phyloP scores from a whole-genome alignment of 2,888 invertebrate genomes.

The Nephrotoma guestfalica region DNA sequence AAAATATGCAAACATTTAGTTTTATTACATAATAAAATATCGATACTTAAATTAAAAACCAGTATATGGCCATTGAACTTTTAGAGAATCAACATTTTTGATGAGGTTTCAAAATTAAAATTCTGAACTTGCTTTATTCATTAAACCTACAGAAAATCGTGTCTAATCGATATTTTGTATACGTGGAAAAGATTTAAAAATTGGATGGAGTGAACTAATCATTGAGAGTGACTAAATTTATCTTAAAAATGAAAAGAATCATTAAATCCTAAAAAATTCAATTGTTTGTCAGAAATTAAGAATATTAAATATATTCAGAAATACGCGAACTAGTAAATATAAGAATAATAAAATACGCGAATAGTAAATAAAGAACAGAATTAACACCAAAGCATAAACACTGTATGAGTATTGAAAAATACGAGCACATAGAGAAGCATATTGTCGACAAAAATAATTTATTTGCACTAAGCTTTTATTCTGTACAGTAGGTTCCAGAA shows the following conservation, averaged over 20 bases:
- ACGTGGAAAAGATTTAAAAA: neutral
- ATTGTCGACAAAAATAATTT: neutral
- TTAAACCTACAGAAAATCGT: neutral
- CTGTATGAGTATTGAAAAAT: neutral
- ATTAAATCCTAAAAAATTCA: neutral
- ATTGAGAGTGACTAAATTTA: neutral
- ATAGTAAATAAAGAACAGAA: neutral
- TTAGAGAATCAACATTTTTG: neutral
- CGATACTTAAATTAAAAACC: neutral
- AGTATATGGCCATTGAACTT: neutral
- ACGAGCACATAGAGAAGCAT: neutral
- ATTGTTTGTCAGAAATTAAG: neutral
- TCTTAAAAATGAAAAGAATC: neutral
- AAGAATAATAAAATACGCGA: neutral
- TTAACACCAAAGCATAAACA: neutral
- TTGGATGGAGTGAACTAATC: neutral
- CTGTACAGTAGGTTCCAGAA: neutral
- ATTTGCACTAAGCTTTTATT: neutral
- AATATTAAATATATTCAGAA: neutral
- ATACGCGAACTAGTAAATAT: neutral
- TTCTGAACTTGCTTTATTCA: neutral
- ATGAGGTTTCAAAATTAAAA: neutral
- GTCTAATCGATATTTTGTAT: neutral
- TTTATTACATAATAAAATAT: neutral
- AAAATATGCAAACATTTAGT: neutral